Evolutionary conservation across 2,888 invertebrate species (phyloP), one percentile per base, ranked within the genome.

Genomic region (Melanchra persicariae): DNA sequence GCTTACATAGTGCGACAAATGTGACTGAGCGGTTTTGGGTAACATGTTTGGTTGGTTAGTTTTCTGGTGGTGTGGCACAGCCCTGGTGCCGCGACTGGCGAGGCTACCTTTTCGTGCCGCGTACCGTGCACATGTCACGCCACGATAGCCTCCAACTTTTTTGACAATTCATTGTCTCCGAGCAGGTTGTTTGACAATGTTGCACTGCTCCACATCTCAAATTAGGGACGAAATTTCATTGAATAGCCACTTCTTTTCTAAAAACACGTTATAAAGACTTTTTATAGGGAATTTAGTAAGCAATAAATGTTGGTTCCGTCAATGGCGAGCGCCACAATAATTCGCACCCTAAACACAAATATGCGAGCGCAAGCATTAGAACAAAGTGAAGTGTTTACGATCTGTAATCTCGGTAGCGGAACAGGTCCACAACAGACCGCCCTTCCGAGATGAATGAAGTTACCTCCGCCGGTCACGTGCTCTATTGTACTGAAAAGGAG

Each of bases 401-500:
- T 75, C 61, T 74, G 68, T 63, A 80, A 84, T 85, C 76, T 82
- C 57, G 70, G 83, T 71, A 70, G 62, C 73, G 61, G 74, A 79
- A 75, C 85, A 77, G 81, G 73, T 77, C 68, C 72, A 83, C 75
- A 84, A 86, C 86, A 87, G 87, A 81, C 84, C 85, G 86, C 91
- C 91, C 91, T 90, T 88, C 79, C 79, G 78, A 86, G 87, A 91
- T 93, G 92, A 94, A 95, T 94, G 92, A 91, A 91, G 91, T 90
- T 89, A 91, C 89, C 85, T 74, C 89, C 82, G 85, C 77, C 89
- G 87, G 90, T 92, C 93, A 94, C 94, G 94, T 92, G 93, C 90
- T 88, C 93, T 93, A 93, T 93, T 93, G 93, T 93, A 91, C 90
- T 90, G 87, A 90, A 91, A 93, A 91, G 91, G 82, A 74, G 89